Percentiles rank a stretch among this genome's conserved stretches.
These are phyloP conservation scores for Lacanobia wlatinum DNA, from an alignment of 2,888 invertebrate species.

Conservation along the genomic window DNA sequence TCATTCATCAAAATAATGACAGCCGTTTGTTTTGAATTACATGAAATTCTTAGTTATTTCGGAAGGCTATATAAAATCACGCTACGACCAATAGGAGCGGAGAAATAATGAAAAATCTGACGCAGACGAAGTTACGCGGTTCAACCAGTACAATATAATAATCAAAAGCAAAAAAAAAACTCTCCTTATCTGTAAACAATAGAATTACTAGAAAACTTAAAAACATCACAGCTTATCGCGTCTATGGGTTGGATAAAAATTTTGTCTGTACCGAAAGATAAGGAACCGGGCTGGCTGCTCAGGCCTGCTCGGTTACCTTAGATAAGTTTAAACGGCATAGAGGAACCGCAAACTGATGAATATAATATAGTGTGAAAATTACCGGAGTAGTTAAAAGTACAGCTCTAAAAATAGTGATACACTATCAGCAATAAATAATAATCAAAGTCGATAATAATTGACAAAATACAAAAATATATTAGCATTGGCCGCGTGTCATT, in stretches of 20 bases:
- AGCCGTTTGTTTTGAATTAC: too few relatives aligned
- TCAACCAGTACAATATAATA: too few relatives aligned
- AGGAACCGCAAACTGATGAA: conserved; percentile 1
- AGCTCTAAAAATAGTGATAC: not conserved
- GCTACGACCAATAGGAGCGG: too few relatives aligned
- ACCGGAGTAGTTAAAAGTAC: not conserved
- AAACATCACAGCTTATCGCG: conserved; percentile 46
- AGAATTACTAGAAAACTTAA: conserved; percentile 29
- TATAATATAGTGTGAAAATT: not conserved
- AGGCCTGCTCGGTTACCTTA: conserved; percentile 24
- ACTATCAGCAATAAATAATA: not conserved
- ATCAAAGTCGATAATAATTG: too few relatives aligned
- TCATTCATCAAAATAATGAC: too few relatives aligned
- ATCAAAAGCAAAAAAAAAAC: not conserved
- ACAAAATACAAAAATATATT: too few relatives aligned
- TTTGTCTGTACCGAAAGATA: conserved; percentile 41
- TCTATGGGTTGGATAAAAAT: conserved; percentile 42
- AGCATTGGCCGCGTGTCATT: too few relatives aligned
- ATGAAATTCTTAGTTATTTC: too few relatives aligned
- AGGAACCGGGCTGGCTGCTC: not conserved
- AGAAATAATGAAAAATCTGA: too few relatives aligned
- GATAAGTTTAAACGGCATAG: conserved; percentile 24
- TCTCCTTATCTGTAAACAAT: conserved; percentile 30
- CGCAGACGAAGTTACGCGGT: too few relatives aligned
- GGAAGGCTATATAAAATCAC: too few relatives aligned